Conservation (phyloP, 2,113 vertebrate genomes). For the Catharus minimus region DNA sequence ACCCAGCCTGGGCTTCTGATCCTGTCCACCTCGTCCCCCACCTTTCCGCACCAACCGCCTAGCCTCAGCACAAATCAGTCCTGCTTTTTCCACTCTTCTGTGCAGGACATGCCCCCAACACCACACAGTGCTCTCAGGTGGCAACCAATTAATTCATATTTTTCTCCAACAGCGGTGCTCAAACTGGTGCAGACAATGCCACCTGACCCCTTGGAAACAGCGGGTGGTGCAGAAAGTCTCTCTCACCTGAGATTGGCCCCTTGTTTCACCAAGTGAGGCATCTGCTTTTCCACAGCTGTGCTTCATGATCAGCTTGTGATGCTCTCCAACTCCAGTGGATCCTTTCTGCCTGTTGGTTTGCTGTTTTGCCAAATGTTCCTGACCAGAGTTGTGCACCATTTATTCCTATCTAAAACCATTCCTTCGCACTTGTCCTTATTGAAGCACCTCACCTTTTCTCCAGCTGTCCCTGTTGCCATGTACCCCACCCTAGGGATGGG, state of each 20-base stretch:
- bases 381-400: rapidly evolving
- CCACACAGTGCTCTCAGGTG: neutral
- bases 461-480: neutral
- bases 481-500: neutral
- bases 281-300: neutral
- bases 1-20: neutral
- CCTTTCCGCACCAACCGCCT: neutral
- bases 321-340: neutral
- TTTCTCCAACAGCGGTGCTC: neutral
- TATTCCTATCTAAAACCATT: neutral
- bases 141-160: neutral
- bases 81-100: neutral
- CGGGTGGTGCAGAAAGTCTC: neutral
- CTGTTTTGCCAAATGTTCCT: rapidly evolving
- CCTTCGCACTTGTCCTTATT: neutral
- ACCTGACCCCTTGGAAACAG: neutral
- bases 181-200: neutral
- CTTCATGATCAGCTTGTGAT: neutral
- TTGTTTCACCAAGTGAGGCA: neutral
- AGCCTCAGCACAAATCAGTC: neutral
- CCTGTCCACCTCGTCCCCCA: rapidly evolving
- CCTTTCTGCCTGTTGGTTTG: neutral
- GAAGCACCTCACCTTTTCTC: rapidly evolving
- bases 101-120: rapidly evolving
- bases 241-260: rapidly evolving